Evolutionary conservation across 2,113 vertebrate genomes (phyloP).

Genomic region (Alosa alosa): DNA sequence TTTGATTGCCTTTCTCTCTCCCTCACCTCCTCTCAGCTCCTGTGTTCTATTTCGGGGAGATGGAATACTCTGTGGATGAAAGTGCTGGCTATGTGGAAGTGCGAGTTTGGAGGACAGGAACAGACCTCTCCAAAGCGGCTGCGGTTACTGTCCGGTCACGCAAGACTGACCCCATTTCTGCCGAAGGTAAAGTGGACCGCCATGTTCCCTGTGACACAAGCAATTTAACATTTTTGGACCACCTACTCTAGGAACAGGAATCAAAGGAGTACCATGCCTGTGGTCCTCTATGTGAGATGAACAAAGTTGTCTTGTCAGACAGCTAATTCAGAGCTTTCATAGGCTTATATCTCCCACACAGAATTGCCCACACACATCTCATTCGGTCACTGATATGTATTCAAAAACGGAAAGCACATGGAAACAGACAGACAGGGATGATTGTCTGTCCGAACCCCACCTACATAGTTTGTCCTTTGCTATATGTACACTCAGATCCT

Average conservation of each 20-base stretch:
- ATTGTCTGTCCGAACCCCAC: neutral
- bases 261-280: neutral
- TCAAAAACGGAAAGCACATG: neutral
- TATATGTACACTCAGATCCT: neutral
- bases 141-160: slow-evolving; percentile 86
- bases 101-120: slow-evolving; percentile 84
- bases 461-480: neutral
- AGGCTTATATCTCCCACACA: neutral
- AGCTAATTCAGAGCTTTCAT: neutral
- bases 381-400: neutral
- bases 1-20: neutral
- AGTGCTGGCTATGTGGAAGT: slow-evolving; percentile 81
- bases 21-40: slow-evolving; percentile 74
- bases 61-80: slow-evolving; percentile 82
- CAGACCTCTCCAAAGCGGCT: slow-evolving; percentile 82
- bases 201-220: neutral
- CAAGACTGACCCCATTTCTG: slow-evolving; percentile 80
- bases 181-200: slow-evolving; percentile 75
- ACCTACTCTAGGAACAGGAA: neutral
- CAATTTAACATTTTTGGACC: neutral
- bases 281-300: neutral
- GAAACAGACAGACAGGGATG: neutral
- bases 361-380: neutral
- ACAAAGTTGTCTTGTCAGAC: neutral
- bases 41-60: slow-evolving; percentile 82